These are phyloP conservation scores for Spea hammondii DNA, from an alignment of 2,797 vertebrate species.

Conservation along the genomic window DNA sequence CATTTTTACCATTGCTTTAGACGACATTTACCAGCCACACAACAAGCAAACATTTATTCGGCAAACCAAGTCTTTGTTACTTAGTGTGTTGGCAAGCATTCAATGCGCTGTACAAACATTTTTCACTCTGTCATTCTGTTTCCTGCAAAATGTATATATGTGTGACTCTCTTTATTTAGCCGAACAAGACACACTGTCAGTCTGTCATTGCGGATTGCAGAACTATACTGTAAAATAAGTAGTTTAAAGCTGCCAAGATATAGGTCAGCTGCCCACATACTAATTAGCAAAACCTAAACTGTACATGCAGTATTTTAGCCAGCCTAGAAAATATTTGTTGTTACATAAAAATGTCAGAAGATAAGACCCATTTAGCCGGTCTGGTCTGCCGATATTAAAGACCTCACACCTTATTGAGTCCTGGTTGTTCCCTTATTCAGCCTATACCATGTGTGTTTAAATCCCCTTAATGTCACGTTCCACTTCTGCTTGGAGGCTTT, in stretches of 20 bases:
- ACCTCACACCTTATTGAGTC: no score
- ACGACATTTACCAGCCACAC: slow-evolving; percentile 13
- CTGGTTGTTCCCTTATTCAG: no score
- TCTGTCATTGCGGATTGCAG: neutral
- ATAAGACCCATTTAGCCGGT: no score
- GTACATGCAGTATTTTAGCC: neutral
- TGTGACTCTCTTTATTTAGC: slow-evolving; percentile 10
- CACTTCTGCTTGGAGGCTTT: no score
- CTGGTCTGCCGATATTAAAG: no score
- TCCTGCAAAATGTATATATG: slow-evolving; percentile 30
- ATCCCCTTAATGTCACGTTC: no score
- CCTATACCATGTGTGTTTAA: no score
- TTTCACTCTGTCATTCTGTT: slow-evolving; percentile 31
- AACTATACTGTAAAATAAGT: neutral
- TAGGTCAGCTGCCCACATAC: neutral
- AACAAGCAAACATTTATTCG: slow-evolving; percentile 38
- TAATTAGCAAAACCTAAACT: neutral
- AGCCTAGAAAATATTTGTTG: neutral
- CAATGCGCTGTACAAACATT: slow-evolving; percentile 28
- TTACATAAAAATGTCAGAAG: no score
- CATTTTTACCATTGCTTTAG: neutral
- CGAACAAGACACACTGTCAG: slow-evolving; percentile 33
- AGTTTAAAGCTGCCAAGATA: neutral
- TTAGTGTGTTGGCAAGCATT: slow-evolving; percentile 17
- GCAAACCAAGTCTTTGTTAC: slow-evolving; percentile 24